phyloP scores from a whole-genome alignment of 2,888 invertebrate genomes.

The Apeira syringaria region DNA sequence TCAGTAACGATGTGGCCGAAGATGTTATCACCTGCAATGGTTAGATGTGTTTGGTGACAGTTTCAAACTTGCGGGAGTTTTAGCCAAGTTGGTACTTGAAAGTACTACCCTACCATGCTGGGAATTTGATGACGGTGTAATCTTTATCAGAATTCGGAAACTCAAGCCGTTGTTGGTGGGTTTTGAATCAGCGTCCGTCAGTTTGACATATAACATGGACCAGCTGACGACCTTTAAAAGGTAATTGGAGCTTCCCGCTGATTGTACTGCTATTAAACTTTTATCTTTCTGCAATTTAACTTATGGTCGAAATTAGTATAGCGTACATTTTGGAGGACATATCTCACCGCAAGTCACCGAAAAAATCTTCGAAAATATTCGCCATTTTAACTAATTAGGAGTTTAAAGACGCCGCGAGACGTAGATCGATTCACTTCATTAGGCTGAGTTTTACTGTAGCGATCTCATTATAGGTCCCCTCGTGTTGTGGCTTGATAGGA shows the following conservation, averaged over 20 bases:
- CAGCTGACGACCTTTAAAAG: constrained; percentile 29
- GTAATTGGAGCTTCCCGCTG: constrained; percentile 28
- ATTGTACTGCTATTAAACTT: constrained; percentile 13
- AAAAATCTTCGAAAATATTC: constrained; percentile 35
- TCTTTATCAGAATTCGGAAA: no score
- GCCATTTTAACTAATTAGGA: constrained; percentile 55
- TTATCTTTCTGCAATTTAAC: constrained; percentile 2
- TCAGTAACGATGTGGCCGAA: no score
- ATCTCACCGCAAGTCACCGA: constrained; percentile 26
- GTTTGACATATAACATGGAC: constrained; percentile 18
- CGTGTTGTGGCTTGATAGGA: constrained; percentile 28
- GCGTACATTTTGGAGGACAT: constrained; percentile 23
- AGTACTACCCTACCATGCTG: no score
- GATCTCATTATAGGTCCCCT: constrained; percentile 25
- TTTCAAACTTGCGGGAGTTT: no score
- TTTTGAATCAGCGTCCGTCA: no score
- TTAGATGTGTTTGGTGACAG: no score
- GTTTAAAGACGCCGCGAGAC: constrained; percentile 54
- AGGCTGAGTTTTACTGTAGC: constrained; percentile 34
- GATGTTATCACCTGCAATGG: no score
- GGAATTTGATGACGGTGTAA: no score
- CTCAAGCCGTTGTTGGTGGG: no score
- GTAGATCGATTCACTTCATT: constrained; percentile 48
- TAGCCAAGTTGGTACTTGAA: no score
- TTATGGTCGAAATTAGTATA: constrained; percentile 15